Evolutionary conservation across 2,888 invertebrate genomes (phyloP).

Genomic region (Oasisia sp.): DNA sequence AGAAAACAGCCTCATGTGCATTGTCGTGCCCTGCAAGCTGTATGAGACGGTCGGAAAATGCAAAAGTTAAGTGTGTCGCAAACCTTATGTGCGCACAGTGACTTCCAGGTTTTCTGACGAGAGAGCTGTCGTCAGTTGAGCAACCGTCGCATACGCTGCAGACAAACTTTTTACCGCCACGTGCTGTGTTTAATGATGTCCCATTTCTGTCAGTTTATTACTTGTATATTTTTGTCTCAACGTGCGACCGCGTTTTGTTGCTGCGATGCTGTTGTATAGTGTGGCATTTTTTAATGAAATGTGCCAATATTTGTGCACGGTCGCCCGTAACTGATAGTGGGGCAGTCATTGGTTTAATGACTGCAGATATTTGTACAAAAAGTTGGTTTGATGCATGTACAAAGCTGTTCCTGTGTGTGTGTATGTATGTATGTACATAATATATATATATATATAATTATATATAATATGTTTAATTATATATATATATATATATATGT

Average conservation of each 20-base stretch:
- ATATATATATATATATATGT: neutral
- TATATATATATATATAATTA: neutral
- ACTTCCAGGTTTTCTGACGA: neutral
- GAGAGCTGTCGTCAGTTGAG: neutral
- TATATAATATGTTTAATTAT: neutral
- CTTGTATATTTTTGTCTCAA: neutral
- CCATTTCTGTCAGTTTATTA: neutral
- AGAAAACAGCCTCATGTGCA: neutral
- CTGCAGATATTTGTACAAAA: constrained; percentile 11
- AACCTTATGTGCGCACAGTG: neutral
- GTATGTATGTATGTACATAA: neutral
- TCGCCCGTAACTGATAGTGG: neutral
- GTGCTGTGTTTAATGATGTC: neutral
- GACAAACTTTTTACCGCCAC: neutral
- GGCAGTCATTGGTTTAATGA: neutral
- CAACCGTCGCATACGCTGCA: neutral
- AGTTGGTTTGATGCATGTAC: neutral
- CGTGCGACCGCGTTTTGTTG: constrained; percentile 4
- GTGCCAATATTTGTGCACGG: constrained; percentile 6
- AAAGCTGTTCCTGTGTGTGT: neutral
- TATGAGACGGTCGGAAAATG: neutral
- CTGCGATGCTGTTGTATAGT: constrained; percentile 1
- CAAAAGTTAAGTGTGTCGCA: neutral
- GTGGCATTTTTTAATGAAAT: constrained; percentile 6
- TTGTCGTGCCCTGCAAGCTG: neutral